Evolutionary conservation across 2,113 vertebrate species (phyloP), one percentile per base, ranked within the genome.

Genomic region (Thalassoma bifasciatum): DNA sequence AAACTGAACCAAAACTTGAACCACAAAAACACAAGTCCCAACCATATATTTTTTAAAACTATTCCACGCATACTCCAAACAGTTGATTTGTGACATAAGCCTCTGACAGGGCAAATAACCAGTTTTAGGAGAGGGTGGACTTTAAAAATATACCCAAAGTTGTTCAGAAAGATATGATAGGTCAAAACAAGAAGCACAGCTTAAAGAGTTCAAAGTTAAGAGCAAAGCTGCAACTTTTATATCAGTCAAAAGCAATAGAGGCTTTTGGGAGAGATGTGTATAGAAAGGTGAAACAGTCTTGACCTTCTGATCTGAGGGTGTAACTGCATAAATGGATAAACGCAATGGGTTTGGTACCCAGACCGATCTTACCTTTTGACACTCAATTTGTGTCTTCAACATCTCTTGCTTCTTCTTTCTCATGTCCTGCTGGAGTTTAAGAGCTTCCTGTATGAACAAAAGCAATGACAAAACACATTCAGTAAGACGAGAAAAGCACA

Each of bases 351-450:
- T 14, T 11, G 8, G 8, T 2, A 17, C 3, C 44, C 1, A 12
- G 21, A 34, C 10, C 3, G 10, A 5, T 51, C 79, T 88, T 89
- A 99, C 98, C 94, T 99, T 99, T 85, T 99, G 98, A 89, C 95
- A 99, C 86, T 98, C 97, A 63, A 99, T 99, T 86, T 98, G 97
- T 52, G 96, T 96, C 90, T 98, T 95, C 62, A 99, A 91, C 95
- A 99, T 95, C 92, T 99, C 98, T 73, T 99, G 98, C 84, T 96
- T 98, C 93, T 98, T 98, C 93, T 98, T 99, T 67, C 95, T 96
- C 98, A 99, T 99, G 87, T 98, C 98, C 80, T 98, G 97, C 66
- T 99, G 98, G 58, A 99, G 92, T 75, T 98, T 99, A 83, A 99
- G 88, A 51, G 98, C 94, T 84, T 99, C 97, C 98, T 99, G 30